Percentiles rank a stretch among this genome's conserved stretches.
Conservation (phyloP, 35 echinoderm and acorn worm genomes). For the Heliocidaris erythrogramma region DNA sequence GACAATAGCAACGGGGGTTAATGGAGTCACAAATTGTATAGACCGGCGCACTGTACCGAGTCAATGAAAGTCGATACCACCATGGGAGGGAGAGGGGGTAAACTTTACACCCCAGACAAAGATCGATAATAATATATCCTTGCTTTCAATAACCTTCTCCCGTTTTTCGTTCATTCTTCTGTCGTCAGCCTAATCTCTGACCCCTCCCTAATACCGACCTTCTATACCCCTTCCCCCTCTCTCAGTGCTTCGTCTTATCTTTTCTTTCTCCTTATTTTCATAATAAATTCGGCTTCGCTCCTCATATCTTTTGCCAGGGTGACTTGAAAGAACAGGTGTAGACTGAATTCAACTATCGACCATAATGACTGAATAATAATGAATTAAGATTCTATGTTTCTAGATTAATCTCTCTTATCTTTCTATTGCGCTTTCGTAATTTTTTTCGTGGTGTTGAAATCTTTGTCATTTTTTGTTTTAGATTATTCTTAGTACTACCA, state of each 20-base stretch:
- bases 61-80: conserved; percentile 30
- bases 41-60: background rate
- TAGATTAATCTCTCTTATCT: too few species aligned
- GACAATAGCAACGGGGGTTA: conserved; percentile 23
- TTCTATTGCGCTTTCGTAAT: too few species aligned
- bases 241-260: background rate
- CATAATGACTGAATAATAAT: background rate
- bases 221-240: background rate
- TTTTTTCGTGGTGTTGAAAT: too few species aligned
- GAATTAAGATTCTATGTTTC: background rate
- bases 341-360: background rate
- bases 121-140: background rate
- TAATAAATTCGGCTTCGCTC: background rate
- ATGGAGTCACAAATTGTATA: conserved; percentile 24
- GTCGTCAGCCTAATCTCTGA: background rate
- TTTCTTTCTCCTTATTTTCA: background rate
- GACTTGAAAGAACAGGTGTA: background rate
- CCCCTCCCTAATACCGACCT: background rate
- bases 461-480: too few species aligned
- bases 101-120: conserved; percentile 15
- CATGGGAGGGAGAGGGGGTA: conserved; percentile 15
- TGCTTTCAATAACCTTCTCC: background rate
- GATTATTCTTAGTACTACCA: too few species aligned
- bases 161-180: background rate
- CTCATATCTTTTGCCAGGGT: background rate